Evolutionary conservation across 2,113 vertebrate genomes (phyloP), one percentile per base, ranked within the genome.

Genomic region (Eleginops maclovinus): DNA sequence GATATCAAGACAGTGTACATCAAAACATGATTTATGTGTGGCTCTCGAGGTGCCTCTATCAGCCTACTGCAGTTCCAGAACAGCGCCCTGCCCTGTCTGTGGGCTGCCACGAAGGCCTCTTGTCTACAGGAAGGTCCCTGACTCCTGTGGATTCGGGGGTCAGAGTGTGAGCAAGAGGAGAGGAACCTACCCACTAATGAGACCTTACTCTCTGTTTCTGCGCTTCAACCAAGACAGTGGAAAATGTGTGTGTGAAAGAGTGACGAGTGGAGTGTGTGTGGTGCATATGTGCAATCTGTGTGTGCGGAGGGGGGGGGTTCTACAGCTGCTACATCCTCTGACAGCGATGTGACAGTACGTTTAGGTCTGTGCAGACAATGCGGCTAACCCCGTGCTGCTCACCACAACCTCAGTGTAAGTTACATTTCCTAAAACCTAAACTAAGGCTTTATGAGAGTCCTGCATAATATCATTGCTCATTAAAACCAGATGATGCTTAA

Each of bases 1-100:
- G 88, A 91, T 89, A 92, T 92, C 85, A 83, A 85, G 79, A 67
- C 84, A 84, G 85, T 65, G 87, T 76, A 91, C 89, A 91, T 91
- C 90, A 90, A 90, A 88, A 93, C 85, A 88, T 92, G 91, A 94
- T 92, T 92, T 92, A 90, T 92, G 86, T 87, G 80, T 69, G 68
- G 80, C 67, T 88, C 87, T 83, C 82, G 78, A 83, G 87, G 74
- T 80, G 88, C 60, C 84, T 75, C 78, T 90, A 91, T 90, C 90
- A 58, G 83, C 46, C 80, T 36, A 55, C 64, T 76, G 81, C 87
- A 86, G 91, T 83, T 91, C 88, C 81, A 72, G 61, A 67, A 77
- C 73, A 60, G 88, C 21, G 51, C 65, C 70, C 75, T 84, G 60
- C 79, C 71, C 84, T 74, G 83, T 91, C 86, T 83, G 75, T 31